Conservation (phyloP, 2,797 vertebrate genomes). For the Acipenser ruthenus region DNA sequence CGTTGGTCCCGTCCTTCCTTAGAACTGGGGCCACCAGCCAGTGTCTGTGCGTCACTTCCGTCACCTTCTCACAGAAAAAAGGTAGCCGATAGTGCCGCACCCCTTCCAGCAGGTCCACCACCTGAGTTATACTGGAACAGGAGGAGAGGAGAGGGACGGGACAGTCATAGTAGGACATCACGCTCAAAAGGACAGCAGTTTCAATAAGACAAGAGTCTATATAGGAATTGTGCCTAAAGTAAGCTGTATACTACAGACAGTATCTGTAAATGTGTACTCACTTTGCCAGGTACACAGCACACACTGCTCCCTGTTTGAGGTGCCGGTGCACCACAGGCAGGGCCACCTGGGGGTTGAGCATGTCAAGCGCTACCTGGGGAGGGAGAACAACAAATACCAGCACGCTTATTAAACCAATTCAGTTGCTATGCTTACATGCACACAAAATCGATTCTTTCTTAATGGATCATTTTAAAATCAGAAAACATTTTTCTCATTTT, state of each 20-base stretch:
- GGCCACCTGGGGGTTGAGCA: constrained; percentile 73
- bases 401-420: too few relatives aligned
- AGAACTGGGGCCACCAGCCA: constrained; percentile 73
- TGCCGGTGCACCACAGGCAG: constrained; percentile 59
- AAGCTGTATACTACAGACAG: too few relatives aligned
- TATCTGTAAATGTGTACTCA: constrained; percentile 44
- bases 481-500: too few relatives aligned
- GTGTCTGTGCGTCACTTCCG: constrained; percentile 68
- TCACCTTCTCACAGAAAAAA: constrained; percentile 70
- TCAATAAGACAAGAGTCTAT: not conserved
- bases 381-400: too few relatives aligned
- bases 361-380: constrained; percentile 72
- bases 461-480: too few relatives aligned
- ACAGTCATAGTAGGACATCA: too few relatives aligned
- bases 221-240: not conserved
- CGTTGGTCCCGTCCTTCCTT: constrained; percentile 58
- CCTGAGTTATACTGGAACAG: constrained; percentile 74
- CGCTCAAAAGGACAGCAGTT: too few relatives aligned
- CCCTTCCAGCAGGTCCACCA: constrained; percentile 75
- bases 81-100: constrained; percentile 57
- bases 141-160: not conserved
- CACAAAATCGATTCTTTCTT: too few relatives aligned
- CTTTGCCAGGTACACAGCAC: constrained; percentile 80
- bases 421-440: too few relatives aligned
- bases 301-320: constrained; percentile 75